Conservation (phyloP, 2,113 vertebrate species). For the Cettia cetti region DNA sequence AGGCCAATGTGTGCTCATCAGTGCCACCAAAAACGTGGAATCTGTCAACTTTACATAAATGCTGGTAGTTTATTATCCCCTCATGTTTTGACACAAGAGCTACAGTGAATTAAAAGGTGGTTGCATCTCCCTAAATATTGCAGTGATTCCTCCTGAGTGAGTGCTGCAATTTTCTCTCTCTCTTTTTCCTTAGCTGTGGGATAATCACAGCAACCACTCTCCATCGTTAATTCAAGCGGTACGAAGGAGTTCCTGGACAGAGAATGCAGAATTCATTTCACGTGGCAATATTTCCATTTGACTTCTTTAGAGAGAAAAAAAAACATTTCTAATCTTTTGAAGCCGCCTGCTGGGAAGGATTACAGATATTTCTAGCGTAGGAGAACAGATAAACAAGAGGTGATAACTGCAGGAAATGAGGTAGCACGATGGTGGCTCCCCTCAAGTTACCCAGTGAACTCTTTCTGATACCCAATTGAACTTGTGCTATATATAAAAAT, state of each 20-base stretch:
- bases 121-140: background rate
- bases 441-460: background rate
- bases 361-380: background rate
- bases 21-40: background rate
- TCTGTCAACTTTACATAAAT: background rate
- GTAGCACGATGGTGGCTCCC: background rate
- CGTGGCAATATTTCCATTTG: background rate
- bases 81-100: background rate
- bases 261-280: background rate
- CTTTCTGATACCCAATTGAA: background rate
- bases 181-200: background rate
- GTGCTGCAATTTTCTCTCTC: background rate
- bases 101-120: background rate
- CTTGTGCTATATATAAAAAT: background rate
- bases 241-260: background rate
- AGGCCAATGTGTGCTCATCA: background rate
- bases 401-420: background rate
- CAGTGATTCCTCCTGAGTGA: background rate
- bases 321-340: background rate
- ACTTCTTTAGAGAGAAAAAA: background rate
- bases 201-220: background rate
- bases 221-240: background rate
- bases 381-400: background rate
- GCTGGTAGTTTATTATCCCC: background rate
- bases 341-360: background rate